These are phyloP conservation scores for Leptinotarsa juncta DNA, from an alignment of 2,888 invertebrate genomes.

Conservation along the genomic window DNA sequence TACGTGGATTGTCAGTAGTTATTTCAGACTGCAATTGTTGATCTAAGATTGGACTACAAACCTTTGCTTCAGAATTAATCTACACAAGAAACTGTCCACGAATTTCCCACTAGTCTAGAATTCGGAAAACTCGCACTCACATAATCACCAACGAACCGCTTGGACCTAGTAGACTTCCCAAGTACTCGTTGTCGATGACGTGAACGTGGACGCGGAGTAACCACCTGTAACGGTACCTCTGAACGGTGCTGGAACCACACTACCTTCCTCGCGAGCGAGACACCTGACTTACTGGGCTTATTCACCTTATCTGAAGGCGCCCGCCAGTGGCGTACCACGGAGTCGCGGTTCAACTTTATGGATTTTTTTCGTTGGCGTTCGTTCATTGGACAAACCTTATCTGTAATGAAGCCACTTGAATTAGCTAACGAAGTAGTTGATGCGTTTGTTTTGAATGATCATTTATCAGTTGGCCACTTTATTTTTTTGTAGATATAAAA, in stretches of 20 bases:
- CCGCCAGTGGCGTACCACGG: slow-evolving; percentile 25
- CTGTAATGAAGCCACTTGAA: too few species aligned
- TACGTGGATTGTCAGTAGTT: too few species aligned
- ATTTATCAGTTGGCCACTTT: too few species aligned
- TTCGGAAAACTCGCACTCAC: slow-evolving; percentile 27
- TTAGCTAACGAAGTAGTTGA: too few species aligned
- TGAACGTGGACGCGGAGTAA: slow-evolving; percentile 31
- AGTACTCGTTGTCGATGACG: slow-evolving; percentile 35
- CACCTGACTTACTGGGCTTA: slow-evolving; percentile 34
- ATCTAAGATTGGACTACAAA: neutral
- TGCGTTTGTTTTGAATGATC: too few species aligned
- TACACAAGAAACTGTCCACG: slow-evolving; percentile 19
- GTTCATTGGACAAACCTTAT: too few species aligned
- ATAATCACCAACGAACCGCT: slow-evolving; percentile 30
- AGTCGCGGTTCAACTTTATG: too few species aligned
- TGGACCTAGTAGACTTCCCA: too few species aligned
- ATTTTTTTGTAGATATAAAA: too few species aligned
- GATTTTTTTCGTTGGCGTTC: too few species aligned
- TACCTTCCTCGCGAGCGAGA: slow-evolving; percentile 29
- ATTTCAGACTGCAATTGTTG: too few species aligned
- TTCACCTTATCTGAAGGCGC: slow-evolving; percentile 28
- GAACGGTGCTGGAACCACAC: slow-evolving; percentile 48
- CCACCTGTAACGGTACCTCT: slow-evolving; percentile 48
- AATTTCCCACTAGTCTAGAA: neutral
- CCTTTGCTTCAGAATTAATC: slow-evolving; percentile 12